Evolutionary conservation across 2,888 invertebrate genomes (phyloP), one percentile per base, ranked within the genome.

Genomic region (Panzeria rudis): DNA sequence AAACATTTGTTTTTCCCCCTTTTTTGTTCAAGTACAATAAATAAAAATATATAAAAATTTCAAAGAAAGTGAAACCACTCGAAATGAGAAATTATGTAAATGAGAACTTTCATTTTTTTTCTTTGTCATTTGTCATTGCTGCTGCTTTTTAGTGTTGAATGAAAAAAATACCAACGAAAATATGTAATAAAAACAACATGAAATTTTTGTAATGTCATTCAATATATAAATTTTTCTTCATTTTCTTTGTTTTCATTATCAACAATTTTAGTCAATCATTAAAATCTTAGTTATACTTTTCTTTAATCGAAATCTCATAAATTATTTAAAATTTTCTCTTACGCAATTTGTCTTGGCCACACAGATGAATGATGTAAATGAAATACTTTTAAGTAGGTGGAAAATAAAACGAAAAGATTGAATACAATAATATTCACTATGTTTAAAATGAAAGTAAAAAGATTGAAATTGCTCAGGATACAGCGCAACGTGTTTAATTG

Each of bases 81-180:
- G 77, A 62, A 79, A 77, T 75, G 61, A 86, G 77, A 86, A 78
- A 84, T 75, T 85, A 86, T 86, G 86, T 85, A 85, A 87, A 86
- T 87, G 78, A 87, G 87, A 89, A 90, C 91, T 90, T 91, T 90
- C 91, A 89, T 90, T 90, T 91, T 90, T 88, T 68, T 41, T 44
- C 7, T 41, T 17, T 59, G 23, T 54, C 25, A 41, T 35, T 47
- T 62, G 13, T 61, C 56, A 35, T 41, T 62, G 56, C n/a, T 64
- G 52, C 11, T 68, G 11, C 1, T 64, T 35, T 64, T 54, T 38
- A 3, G n/a, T 64, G n/a, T 44, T 25, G 13, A 68, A 35, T 17
- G 4, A 56, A 29, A 69, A 8, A 54, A 23, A 47, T 1, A 0
- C 44, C 35, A 23, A 38, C 25, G 20, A 32, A 41, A 56, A 61